Conservation (phyloP, 2,113 vertebrate genomes). For the Spheniscus mendiculus region DNA sequence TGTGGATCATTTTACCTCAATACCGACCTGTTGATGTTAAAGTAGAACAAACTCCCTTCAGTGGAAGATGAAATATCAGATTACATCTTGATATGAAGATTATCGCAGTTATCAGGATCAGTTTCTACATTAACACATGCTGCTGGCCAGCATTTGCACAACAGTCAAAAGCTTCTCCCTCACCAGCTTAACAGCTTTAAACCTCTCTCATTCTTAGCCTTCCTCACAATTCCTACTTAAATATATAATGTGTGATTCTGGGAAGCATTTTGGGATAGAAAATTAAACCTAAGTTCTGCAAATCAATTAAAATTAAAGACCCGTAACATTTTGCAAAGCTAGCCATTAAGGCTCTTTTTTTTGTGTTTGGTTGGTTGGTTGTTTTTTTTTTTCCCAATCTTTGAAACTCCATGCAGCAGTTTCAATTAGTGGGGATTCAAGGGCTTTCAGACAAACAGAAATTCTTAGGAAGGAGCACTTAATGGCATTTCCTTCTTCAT, state of each 20-base stretch:
- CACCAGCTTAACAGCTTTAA: background rate
- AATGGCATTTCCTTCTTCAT: background rate
- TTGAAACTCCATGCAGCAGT: background rate
- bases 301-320: background rate
- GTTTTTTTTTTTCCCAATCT: fast-evolving
- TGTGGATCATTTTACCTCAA: background rate
- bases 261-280: background rate
- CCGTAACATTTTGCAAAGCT: background rate
- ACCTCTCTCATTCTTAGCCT: background rate
- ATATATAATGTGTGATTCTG: background rate
- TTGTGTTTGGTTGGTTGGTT: background rate
- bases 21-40: background rate
- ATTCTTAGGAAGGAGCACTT: background rate
- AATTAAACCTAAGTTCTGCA: background rate
- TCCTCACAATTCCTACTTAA: background rate
- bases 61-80: background rate
- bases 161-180: background rate
- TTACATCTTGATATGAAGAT: background rate
- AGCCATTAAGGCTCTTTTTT: background rate
- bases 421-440: background rate
- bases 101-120: background rate
- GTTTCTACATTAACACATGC: background rate
- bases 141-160: background rate
- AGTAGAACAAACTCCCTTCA: background rate
- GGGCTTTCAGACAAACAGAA: background rate